These are phyloP conservation scores for Phyllostomus hastatus DNA, from an alignment of 2,113 vertebrate species.

Conservation along the genomic window DNA sequence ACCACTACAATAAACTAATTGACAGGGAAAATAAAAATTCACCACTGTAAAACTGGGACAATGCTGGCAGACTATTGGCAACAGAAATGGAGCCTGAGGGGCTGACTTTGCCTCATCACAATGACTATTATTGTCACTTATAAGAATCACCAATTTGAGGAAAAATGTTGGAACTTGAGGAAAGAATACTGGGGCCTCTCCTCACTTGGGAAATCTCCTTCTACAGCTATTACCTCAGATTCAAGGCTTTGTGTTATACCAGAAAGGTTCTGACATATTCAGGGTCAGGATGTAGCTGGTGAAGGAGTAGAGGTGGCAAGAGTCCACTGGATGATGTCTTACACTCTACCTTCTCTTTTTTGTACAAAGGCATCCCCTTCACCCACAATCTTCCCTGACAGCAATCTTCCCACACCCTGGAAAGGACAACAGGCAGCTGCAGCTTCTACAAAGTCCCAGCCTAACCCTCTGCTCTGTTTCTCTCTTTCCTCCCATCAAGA, in stretches of 20 bases:
- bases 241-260: background rate
- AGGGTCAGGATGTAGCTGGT: background rate
- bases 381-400: background rate
- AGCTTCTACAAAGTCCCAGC: background rate
- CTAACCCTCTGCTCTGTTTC: background rate
- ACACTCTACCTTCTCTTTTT: background rate
- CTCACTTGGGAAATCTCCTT: background rate
- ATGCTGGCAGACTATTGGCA: background rate
- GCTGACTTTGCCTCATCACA: background rate
- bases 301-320: background rate
- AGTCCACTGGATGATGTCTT: background rate
- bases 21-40: background rate
- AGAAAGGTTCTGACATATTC: background rate
- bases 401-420: background rate
- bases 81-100: background rate
- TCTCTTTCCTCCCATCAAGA: background rate
- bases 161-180: background rate
- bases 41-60: background rate
- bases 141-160: background rate
- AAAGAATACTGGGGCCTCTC: background rate
- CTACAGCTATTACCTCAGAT: background rate
- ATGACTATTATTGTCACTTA: background rate
- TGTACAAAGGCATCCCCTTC: background rate
- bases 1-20: background rate
- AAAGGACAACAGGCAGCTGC: fast-evolving